Evolutionary conservation across 2,888 invertebrate species (phyloP).

Genomic region (Thereva unica): DNA sequence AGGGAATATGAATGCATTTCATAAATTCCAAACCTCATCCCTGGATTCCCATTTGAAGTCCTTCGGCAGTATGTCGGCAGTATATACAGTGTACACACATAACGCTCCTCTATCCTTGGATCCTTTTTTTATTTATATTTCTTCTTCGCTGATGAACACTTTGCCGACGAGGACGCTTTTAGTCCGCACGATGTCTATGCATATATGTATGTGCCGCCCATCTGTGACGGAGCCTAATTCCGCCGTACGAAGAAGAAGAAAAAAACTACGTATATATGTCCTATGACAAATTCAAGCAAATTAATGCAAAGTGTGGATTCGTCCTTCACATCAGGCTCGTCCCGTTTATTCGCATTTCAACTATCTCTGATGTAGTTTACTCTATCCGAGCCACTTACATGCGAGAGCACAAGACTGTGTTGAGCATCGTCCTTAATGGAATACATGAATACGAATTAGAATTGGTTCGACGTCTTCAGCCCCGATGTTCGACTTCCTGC

Average conservation of each 20-base stretch:
- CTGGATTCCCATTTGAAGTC: no score
- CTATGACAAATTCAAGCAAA: slow-evolving; percentile 10
- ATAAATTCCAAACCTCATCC: no score
- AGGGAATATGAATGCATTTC: no score
- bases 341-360: slow-evolving; percentile 17
- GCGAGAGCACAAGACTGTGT: slow-evolving; percentile 2
- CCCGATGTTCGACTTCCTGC: neutral
- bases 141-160: no score
- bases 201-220: neutral
- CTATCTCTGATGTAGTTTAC: slow-evolving; percentile 18
- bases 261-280: no score
- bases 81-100: no score
- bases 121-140: no score
- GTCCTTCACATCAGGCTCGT: slow-evolving; percentile 1
- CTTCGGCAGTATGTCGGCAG: no score
- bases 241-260: neutral
- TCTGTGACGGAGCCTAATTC: slow-evolving; percentile 2
- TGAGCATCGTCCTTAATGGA: slow-evolving; percentile 28
- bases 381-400: slow-evolving; percentile 15
- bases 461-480: neutral
- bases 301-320: slow-evolving; percentile 25
- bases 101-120: no score
- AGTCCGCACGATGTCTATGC: no score
- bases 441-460: slow-evolving; percentile 35
- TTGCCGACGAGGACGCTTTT: no score